Conservation (phyloP, 2,888 invertebrate genomes). For the Junonia oenone region DNA sequence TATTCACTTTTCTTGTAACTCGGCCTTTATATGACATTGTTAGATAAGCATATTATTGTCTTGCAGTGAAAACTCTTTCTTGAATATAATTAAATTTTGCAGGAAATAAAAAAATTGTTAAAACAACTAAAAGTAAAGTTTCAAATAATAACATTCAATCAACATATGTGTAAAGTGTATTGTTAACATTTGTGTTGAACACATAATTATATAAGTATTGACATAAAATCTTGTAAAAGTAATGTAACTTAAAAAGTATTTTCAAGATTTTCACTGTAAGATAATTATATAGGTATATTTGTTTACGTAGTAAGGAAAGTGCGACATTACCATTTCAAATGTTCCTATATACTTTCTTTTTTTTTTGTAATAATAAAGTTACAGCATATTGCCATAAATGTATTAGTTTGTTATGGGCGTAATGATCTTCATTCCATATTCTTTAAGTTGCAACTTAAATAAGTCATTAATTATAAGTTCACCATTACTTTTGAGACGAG, state of each 20-base stretch:
- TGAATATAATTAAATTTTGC: background rate
- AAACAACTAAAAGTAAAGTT: too few species aligned
- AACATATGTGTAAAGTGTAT: background rate
- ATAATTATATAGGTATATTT: too few species aligned
- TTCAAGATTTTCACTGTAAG: too few species aligned
- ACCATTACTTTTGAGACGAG: constrained; percentile 1
- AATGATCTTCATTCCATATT: constrained; percentile 55
- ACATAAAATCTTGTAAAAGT: too few species aligned
- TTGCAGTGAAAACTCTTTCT: too few species aligned
- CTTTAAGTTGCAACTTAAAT: constrained; percentile 31
- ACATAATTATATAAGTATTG: too few species aligned
- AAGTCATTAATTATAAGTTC: constrained; percentile 35
- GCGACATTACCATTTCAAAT: constrained; percentile 5
- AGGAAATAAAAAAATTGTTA: too few species aligned
- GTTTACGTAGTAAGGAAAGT: background rate
- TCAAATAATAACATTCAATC: too few species aligned
- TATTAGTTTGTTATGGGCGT: constrained; percentile 40
- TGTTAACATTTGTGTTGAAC: too few species aligned
- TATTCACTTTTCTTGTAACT: constrained; percentile 26
- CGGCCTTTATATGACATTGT: constrained; percentile 13
- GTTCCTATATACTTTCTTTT: constrained; percentile 17
- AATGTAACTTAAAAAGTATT: too few species aligned
- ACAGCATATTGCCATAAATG: constrained; percentile 17
- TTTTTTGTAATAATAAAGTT: constrained; percentile 5
- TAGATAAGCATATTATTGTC: background rate